A percentile compares a stretch with the other conserved stretches of the same genome.
Evolutionary conservation across 2,888 invertebrate genomes (phyloP).

Genomic region (Spilosoma lubricipeda): DNA sequence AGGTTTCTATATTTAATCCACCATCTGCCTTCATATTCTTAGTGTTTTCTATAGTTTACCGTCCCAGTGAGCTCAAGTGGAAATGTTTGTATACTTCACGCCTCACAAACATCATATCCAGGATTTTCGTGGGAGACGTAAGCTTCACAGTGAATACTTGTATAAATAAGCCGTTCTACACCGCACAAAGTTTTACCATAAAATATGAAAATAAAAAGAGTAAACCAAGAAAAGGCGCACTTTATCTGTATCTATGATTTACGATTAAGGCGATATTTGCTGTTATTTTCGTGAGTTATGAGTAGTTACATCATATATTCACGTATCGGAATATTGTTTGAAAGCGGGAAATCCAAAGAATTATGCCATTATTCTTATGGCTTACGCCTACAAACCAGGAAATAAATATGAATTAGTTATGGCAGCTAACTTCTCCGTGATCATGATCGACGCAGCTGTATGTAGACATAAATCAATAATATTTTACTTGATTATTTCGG

Average conservation of each 20-base stretch:
- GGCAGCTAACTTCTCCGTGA: neutral
- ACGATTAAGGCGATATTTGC: constrained; percentile 69
- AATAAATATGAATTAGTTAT: neutral
- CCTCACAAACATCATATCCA: constrained; percentile 50
- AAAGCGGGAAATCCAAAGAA: neutral
- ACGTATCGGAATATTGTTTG: constrained; percentile 17
- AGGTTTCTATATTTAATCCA: neutral
- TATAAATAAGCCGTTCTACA: constrained; percentile 81
- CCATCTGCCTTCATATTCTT: constrained; percentile 19
- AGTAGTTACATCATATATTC: constrained; percentile 20
- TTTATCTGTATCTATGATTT: constrained; percentile 75
- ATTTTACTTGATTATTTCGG: too few species aligned
- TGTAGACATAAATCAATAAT: neutral
- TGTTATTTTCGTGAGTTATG: constrained; percentile 66
- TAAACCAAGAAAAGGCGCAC: constrained; percentile 62
- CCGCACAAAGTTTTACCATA: constrained; percentile 71
- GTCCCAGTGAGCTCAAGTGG: constrained; percentile 36
- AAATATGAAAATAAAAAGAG: constrained; percentile 75
- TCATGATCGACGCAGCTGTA: neutral
- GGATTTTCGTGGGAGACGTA: constrained; percentile 60
- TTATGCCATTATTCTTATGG: constrained; percentile 7
- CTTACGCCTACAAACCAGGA: neutral
- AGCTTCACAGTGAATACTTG: constrained; percentile 74
- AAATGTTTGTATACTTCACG: constrained; percentile 55
- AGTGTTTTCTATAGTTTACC: constrained; percentile 42